Base-by-base conservation (phyloP, 2,888 invertebrate species). In the Lithophane semibrunnea region DNA sequence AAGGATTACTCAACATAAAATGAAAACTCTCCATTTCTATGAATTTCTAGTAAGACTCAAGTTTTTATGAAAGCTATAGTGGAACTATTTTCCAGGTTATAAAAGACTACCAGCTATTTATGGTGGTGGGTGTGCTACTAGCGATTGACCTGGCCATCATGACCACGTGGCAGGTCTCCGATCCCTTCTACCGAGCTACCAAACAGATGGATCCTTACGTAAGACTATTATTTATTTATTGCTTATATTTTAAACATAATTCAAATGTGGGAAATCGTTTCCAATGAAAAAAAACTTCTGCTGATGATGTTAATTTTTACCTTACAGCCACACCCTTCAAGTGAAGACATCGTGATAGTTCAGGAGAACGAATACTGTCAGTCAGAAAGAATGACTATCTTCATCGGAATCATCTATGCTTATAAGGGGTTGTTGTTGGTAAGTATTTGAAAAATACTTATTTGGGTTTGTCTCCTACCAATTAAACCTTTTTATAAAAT, bases 371-470 rank as follows among this genome's bases (percentile, higher is more conserved):
- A 99, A 93, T 99, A 99, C 94, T 99, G 99, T 94, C 98, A 99
- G 92, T 99, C 99, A 79, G 98, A 98, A 89, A 97, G 98, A 90
- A 99, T 99, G 98, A 99, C 99, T 24, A 98, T 99, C 82, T 99
- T 99, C 95, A 98, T 99, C 79, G 99, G 99, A 73, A 98, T 98
- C 85, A 99, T 99, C 90, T 99, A 99, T 95, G 99, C 99, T n/a
- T 99, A 99, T 94, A 99, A 99, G 94, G 99, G 99, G 80, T 97
- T 99, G 67, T 96, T 99, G 52, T 97, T 99, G 98, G 99, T 99
- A 95, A 96, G 92, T 56, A 24, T 42, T 70, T 10, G 3, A 10
- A 3, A 37, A 69, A 13, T n/a, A 44, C 0, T 29, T 24, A 24
- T 8, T 18, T 10, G 12, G 0, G 21, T 37, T 3, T 65, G 67